Base-by-base conservation (phyloP, 2,113 vertebrate genomes). In the Rhynchopsitta pachyrhyncha region DNA sequence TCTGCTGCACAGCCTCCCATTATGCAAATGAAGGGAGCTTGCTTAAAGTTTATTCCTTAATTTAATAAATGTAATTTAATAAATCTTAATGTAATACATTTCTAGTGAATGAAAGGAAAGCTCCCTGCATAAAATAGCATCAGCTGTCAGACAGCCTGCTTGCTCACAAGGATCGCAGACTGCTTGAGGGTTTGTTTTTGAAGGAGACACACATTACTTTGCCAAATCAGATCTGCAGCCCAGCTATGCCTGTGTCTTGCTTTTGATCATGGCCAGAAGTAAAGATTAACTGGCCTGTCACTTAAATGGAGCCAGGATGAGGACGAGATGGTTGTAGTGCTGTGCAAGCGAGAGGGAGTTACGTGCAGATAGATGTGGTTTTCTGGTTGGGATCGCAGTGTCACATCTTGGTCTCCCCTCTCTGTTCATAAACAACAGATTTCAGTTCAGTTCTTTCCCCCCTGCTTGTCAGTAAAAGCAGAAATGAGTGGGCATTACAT, bases 31-130 rank as follows among this genome's bases (percentile, higher is more conserved):
- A 50, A 87, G 81, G 86, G 53, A 85, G 91, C 81, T 93, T 22
- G 92, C 92, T 87, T 95, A 79, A 79, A 90, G 92, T 96, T 96
- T 94, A 92, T 92, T 94, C 79, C 94, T 97, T 95, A 96, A 95
- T 96, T 93, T 92, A 97, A 95, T 96, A 96, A 96, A 84, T 89
- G 89, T 96, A 95, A 97, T 95, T 95, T 91, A 93, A 95, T 97
- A 96, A 92, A 95, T 95, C 96, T 91, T 89, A 96, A 95, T 92
- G 91, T 28, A 92, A 93, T 92, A 60, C 84, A 91, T 93, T 93
- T 69, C 86, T 53, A 77, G 62, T 94, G 93, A 96, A 96, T 95
- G 93, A 79, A 92, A 93, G 86, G 81, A 44, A 22, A 69, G 88
- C 88, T 82, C 25, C 6, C 46, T 88, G 94, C 80, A 86, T 77